These are phyloP conservation scores for Indicator indicator DNA, from an alignment of 2,113 vertebrate species.

Conservation along the genomic window DNA sequence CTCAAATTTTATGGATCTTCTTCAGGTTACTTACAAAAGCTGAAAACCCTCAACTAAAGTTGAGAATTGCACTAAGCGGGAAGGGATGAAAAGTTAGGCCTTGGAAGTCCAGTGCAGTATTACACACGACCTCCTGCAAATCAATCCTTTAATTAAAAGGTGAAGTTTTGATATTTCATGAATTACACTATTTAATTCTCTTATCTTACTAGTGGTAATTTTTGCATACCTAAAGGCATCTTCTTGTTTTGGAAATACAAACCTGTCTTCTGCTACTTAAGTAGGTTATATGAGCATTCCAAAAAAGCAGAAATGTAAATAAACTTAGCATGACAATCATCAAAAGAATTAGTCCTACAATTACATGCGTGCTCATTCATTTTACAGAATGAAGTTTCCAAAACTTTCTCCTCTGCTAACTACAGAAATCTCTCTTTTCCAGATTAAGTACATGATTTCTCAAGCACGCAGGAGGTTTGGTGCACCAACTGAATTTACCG, in stretches of 20 bases:
- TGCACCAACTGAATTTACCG: slow-evolving; percentile 75
- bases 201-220: not conserved
- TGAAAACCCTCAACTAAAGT: not conserved
- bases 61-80: not conserved
- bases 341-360: not conserved
- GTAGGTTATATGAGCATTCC: not conserved
- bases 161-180: not conserved
- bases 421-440: slow-evolving; percentile 36
- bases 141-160: not conserved
- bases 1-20: not conserved
- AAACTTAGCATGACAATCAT: not conserved
- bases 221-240: not conserved
- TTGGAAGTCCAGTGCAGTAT: not conserved
- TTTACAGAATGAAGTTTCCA: not conserved
- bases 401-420: not conserved
- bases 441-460: slow-evolving; percentile 84
- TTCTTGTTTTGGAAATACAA: not conserved
- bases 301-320: not conserved
- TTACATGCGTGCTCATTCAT: not conserved
- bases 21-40: not conserved
- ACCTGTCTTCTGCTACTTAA: not conserved
- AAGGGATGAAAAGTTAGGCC: not conserved
- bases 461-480: slow-evolving; percentile 77
- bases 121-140: not conserved
- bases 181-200: not conserved